Evolutionary conservation across 2,797 vertebrate species (phyloP).

Genomic region (Gymnodraco acuticeps): DNA sequence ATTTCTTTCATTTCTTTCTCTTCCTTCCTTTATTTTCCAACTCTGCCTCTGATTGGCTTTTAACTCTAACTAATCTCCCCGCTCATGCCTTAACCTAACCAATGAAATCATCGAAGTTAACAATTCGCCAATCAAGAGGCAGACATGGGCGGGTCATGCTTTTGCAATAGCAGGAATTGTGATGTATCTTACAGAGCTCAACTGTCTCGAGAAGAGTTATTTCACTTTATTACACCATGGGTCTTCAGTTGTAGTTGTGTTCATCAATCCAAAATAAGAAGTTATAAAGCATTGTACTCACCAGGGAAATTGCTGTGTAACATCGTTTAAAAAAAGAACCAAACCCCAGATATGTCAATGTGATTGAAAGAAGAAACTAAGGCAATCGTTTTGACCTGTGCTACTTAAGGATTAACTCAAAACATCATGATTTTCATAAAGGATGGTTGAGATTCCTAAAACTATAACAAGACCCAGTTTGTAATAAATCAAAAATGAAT

Average conservation of each 20-base stretch:
- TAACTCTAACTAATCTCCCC: too few species aligned
- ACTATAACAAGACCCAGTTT: neutral
- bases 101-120: too few species aligned
- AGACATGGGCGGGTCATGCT: too few species aligned
- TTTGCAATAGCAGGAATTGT: too few species aligned
- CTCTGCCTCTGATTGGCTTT: too few species aligned
- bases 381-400: neutral
- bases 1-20: too few species aligned
- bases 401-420: neutral
- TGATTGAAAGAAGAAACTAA: neutral
- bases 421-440: neutral
- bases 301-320: neutral
- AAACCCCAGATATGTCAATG: neutral
- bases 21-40: too few species aligned
- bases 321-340: neutral
- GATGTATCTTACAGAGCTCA: neutral
- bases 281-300: neutral
- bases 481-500: neutral
- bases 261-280: neutral
- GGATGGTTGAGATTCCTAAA: neutral
- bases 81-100: too few species aligned
- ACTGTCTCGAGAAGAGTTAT: neutral
- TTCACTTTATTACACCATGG: slow-evolving; percentile 23
- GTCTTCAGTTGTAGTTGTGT: neutral
- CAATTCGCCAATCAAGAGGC: too few species aligned